Percentiles rank a stretch among this genome's conserved stretches.
Conservation (phyloP, 2,797 vertebrate species). For the Borostomias antarcticus region DNA sequence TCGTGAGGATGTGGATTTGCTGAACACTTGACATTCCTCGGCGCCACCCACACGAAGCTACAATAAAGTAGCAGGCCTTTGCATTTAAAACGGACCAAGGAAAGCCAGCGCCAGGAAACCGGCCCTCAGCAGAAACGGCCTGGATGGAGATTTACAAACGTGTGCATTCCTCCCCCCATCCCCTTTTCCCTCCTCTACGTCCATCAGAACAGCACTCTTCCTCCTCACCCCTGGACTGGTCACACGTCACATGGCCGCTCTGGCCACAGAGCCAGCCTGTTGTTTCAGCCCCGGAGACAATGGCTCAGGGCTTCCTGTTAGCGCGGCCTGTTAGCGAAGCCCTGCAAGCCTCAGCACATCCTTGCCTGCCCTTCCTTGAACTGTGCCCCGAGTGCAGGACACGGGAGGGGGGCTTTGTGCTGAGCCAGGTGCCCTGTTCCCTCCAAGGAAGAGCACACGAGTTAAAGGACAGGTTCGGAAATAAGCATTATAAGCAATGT, state of each 20-base stretch:
- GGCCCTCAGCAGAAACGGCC: slow-evolving; percentile 54
- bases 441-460: slow-evolving; percentile 48
- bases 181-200: slow-evolving; percentile 42
- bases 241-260: slow-evolving; percentile 69
- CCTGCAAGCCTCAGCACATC: slow-evolving; percentile 81
- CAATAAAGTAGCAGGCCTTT: slow-evolving; percentile 36
- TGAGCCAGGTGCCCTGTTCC: slow-evolving; percentile 69
- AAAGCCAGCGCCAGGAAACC: slow-evolving; percentile 38
- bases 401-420: slow-evolving; percentile 59
- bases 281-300: slow-evolving; percentile 76
- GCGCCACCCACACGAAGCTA: slow-evolving; percentile 31
- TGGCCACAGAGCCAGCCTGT: slow-evolving; percentile 66
- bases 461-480: too few species aligned
- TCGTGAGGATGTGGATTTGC: slow-evolving; percentile 61
- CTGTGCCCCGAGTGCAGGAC: slow-evolving; percentile 46
- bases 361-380: slow-evolving; percentile 72
- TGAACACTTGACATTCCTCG: slow-evolving; percentile 62
- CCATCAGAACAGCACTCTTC: slow-evolving; percentile 43
- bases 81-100: slow-evolving; percentile 39
- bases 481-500: too few species aligned
- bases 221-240: slow-evolving; percentile 52
- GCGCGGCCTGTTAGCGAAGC: slow-evolving; percentile 52
- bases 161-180: slow-evolving; percentile 36
- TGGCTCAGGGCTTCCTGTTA: slow-evolving; percentile 78
- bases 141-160: slow-evolving; percentile 30